Base-by-base conservation (phyloP, 1,140 invertebrate genomes). In the Aphelinus certus region DNA sequence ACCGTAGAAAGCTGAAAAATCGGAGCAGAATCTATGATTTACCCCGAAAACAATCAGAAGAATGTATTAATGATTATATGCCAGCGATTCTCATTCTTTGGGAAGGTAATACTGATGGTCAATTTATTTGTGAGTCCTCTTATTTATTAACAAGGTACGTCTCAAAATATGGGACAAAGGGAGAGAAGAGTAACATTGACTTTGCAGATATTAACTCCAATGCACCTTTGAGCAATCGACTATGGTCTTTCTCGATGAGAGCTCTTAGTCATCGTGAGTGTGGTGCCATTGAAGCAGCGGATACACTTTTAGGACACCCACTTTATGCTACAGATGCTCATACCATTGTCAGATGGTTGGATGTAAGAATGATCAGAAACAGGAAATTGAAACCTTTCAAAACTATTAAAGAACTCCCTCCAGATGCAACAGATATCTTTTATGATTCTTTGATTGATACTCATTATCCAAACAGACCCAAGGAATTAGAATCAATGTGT, bases 51-150 rank as follows among this genome's bases (percentile, higher is more conserved):
- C 42, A 70, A 73, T 45, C 79, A 4, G 81, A 84, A 78, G 45
- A 70, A 6, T 60, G 60, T 64, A 81, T 83, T 45, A 85, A 86
- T 78, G 84, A 85, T 79, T 85, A 84, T 75, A 85, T 85, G 79
- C 81, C 83, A 56, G 75, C 78, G 10, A 70, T 85, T 51, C 61
- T 84, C 2, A 49, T 78, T 2, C 80, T 75, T 49, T 83, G 82
- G 82, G 79, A 83, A 76, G 84, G 81, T 7, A 84, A 84, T 75
- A 84, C 79, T 73, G 83, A 86, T 69, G 81, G 84, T 47, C 83
- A 84, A 78, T 84, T 78, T 80, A 75, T 85, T 63, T 81, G 82
- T 1, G 82, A 84, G 77, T 81, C 82, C 78, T 81, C 80, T 46
- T 71, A 78, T 26, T 42, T 84, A 9, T 73, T 86, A 26, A 81